phyloP scores from a whole-genome alignment of 2,797 vertebrate genomes.

The Bradypodion ventrale region DNA sequence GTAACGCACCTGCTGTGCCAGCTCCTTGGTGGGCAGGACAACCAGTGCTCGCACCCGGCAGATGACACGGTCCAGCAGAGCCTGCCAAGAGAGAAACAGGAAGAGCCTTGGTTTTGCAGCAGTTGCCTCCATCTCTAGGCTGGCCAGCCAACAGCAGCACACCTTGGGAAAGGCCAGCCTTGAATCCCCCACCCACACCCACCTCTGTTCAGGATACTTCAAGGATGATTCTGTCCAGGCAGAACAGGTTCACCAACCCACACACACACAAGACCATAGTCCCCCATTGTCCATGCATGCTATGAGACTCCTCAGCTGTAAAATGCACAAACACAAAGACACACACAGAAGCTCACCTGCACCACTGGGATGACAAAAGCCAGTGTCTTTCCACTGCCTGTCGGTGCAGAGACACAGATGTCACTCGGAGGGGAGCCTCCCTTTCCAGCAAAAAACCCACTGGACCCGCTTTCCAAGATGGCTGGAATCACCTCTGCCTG shows the following conservation, averaged over 20 bases:
- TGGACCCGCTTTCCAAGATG: slow-evolving; percentile 79
- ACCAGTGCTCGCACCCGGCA: slow-evolving; percentile 87
- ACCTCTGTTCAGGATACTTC: background rate
- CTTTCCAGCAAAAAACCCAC: slow-evolving; percentile 82
- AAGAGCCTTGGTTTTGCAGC: no score
- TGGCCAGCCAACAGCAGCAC: no score
- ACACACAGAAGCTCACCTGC: slow-evolving; percentile 78
- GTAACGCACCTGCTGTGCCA: slow-evolving; percentile 90
- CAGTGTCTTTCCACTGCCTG: slow-evolving; percentile 95
- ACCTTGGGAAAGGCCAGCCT: no score
- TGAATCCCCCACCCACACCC: no score
- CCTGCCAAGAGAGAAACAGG: slow-evolving; percentile 71
- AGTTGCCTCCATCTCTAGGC: no score
- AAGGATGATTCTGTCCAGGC: background rate
- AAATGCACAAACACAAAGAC: background rate
- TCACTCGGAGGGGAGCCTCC: slow-evolving; percentile 90
- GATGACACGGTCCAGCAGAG: slow-evolving; percentile 83
- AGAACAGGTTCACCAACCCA: no score
- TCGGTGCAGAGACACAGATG: slow-evolving; percentile 93
- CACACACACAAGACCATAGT: no score
- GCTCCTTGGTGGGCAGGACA: slow-evolving; percentile 94
- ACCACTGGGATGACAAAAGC: slow-evolving; percentile 91
- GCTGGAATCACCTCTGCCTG: slow-evolving; percentile 92
- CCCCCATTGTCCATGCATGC: no score
- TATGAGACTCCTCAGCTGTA: background rate